Base-by-base conservation (phyloP, 2,888 invertebrate genomes). In the Cryptocephalus moraei region DNA sequence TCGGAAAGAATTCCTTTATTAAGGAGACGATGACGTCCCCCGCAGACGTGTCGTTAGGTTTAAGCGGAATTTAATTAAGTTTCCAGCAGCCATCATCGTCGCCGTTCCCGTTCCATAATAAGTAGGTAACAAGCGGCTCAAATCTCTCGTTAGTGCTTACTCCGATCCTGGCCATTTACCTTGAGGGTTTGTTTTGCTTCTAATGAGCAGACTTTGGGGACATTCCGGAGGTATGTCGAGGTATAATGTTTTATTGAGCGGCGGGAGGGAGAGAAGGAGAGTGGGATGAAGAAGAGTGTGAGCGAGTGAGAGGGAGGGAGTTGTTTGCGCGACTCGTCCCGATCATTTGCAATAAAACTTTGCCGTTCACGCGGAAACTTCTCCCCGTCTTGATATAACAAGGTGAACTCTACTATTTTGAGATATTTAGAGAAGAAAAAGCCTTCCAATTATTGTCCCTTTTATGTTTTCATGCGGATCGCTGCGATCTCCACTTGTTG, bases 281-380 rank as follows among this genome's bases (percentile, higher is more conserved):
- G 45, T 32, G 13, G 39, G 4, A 32, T 9, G 11, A 22, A 4
- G 6, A 22, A 22, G 22, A 22, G 34, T 32, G 39, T 33, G n/a
- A 40, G 22, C 39, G 39, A 32, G 12, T 40, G 31, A 39, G 39
- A 45, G 34, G 32, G 44, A 43, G 47, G 54, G 50, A 56, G 53
- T 57, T 59, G 56, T 56, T 57, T 56, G 54, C 52, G 49, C 48
- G 52, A 53, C 50, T 56, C 51, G 51, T 56, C 53, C 52, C 54
- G 57, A 61, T 61, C 57, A 61, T 60, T 61, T 59, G 54, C 58
- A 57, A 59, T 59, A 59, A 58, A 62, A 58, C 55, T 56, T 49
- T 52, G 51, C 58, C 56, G 55, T 56, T 58, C 58, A 59, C 55
- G 60, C 58, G 56, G 58, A 62, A 62, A 56, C 55, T 59, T 56